Evolutionary conservation across 2,888 invertebrate genomes (phyloP).

Genomic region (Taphrorychus bicolor): DNA sequence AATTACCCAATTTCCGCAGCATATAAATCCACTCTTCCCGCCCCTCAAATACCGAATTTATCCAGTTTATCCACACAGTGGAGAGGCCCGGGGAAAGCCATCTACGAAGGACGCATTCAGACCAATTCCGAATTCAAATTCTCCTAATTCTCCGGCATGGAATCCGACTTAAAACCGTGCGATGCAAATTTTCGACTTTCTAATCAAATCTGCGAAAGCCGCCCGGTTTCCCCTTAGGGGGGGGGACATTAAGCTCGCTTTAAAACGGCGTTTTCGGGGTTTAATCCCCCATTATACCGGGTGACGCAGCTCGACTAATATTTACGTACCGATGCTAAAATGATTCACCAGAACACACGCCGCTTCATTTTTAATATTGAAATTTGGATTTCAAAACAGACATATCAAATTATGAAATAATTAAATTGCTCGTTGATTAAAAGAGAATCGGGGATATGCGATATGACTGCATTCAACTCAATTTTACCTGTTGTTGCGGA

Average conservation of each 20-base stretch:
- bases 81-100: neutral
- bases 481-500: too few species aligned
- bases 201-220: slow-evolving; percentile 36
- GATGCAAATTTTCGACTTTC: slow-evolving; percentile 37
- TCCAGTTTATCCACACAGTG: too few species aligned
- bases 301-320: neutral
- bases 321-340: neutral
- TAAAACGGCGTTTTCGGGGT: slow-evolving; percentile 20
- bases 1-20: neutral
- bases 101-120: neutral
- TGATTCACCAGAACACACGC: too few species aligned
- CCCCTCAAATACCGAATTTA: neutral
- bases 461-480: too few species aligned
- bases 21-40: neutral
- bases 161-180: slow-evolving; percentile 28
- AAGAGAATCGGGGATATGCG: too few species aligned
- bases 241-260: neutral
- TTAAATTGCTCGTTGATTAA: too few species aligned
- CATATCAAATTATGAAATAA: too few species aligned
- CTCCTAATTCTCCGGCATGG: slow-evolving; percentile 18
- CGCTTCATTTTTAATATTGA: too few species aligned
- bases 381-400: too few species aligned
- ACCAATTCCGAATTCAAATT: slow-evolving; percentile 28
- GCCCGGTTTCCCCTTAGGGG: slow-evolving; percentile 28
- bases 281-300: slow-evolving; percentile 13